Percentiles rank a stretch among this genome's conserved stretches.
Evolutionary conservation across 2,888 invertebrate genomes (phyloP).

Genomic region (Melipona bicolor): DNA sequence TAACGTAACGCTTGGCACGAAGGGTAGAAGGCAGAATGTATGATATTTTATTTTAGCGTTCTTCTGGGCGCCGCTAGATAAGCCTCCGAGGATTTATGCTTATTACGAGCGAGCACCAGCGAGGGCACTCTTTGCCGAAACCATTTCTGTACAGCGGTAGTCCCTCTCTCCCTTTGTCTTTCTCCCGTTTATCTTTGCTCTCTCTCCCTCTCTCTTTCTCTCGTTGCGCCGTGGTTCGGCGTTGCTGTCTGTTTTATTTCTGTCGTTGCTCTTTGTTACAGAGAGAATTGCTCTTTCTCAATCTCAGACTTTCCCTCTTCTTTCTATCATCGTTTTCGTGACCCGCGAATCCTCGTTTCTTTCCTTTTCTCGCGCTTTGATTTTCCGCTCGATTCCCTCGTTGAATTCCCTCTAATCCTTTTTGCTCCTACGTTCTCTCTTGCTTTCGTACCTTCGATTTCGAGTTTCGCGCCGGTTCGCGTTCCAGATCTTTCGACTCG

Average conservation of each 20-base stretch:
- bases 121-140: conserved; percentile 77
- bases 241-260: conserved; percentile 46
- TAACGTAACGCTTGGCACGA: conserved; percentile 65
- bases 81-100: conserved; percentile 84
- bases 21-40: conserved; percentile 81
- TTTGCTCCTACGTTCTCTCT: neutral
- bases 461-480: neutral
- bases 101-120: conserved; percentile 80
- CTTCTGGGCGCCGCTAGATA: conserved; percentile 83
- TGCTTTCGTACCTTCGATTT: neutral
- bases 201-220: conserved; percentile 23
- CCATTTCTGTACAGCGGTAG: conserved; percentile 71
- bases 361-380: neutral
- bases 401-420: conserved; percentile 3
- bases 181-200: conserved; percentile 48
- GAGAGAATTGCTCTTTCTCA: conserved; percentile 6
- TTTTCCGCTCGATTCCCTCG: conserved; percentile 3
- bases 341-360: neutral
- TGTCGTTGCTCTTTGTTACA: conserved; percentile 22
- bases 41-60: conserved; percentile 84
- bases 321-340: neutral
- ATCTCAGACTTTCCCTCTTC: neutral
- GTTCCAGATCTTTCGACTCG: neutral
- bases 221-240: neutral
- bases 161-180: conserved; percentile 54